phyloP scores from a whole-genome alignment of 2,888 invertebrate genomes.

The Alsophila aescularia region DNA sequence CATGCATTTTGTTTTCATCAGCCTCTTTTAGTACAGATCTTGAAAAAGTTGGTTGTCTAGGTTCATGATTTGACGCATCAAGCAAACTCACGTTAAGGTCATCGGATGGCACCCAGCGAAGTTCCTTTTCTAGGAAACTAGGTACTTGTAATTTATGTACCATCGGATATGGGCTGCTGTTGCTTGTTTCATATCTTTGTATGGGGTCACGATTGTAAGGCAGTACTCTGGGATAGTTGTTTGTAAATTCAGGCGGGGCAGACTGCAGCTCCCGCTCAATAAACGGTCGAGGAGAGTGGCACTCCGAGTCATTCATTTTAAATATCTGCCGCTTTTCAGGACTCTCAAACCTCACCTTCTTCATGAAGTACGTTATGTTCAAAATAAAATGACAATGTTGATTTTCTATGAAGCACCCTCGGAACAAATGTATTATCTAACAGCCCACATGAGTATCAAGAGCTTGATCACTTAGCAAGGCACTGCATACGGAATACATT shows the following conservation, averaged over 20 bases:
- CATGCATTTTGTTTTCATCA: constrained; percentile 22
- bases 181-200: constrained; percentile 64
- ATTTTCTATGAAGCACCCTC: background rate
- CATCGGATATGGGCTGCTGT: constrained; percentile 68
- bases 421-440: background rate
- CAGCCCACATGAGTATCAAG: no score
- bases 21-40: constrained; percentile 39
- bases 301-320: constrained; percentile 66
- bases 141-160: constrained; percentile 56
- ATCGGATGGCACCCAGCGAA: constrained; percentile 60
- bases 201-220: constrained; percentile 62
- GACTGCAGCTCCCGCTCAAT: constrained; percentile 52
- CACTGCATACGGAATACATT: no score
- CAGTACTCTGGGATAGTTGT: constrained; percentile 47
- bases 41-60: constrained; percentile 41
- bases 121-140: constrained; percentile 34
- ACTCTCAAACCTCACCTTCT: constrained; percentile 75
- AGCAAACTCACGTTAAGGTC: constrained; percentile 74
- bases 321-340: constrained; percentile 45
- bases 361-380: constrained; percentile 56
- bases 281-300: constrained; percentile 75
- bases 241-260: constrained; percentile 42
- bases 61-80: constrained; percentile 55
- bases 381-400: constrained; percentile 23
- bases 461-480: no score